Evolutionary conservation across 2,797 vertebrate species (phyloP).

Genomic region (Diglossa cyanea): DNA sequence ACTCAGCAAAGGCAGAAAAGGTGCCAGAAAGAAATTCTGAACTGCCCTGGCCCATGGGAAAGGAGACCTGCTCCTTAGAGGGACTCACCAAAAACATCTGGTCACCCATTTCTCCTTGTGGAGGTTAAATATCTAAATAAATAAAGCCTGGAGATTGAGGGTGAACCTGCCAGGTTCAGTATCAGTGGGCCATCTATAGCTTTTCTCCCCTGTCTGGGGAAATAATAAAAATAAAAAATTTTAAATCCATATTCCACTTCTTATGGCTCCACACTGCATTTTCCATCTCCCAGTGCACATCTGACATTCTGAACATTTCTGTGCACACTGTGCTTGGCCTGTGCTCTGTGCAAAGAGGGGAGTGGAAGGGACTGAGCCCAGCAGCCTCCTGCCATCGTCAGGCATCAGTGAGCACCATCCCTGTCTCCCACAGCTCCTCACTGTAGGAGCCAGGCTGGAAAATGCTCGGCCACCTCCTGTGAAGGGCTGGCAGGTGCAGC

Average conservation of each 20-base stretch:
- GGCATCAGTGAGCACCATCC: neutral
- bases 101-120: neutral
- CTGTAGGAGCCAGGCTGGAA: accelerated
- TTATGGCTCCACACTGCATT: neutral
- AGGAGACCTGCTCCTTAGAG: neutral
- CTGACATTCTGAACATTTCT: constrained; percentile 36
- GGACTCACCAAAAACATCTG: neutral
- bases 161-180: neutral
- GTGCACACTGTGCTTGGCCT: neutral
- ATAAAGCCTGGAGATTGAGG: neutral
- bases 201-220: neutral
- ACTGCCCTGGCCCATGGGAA: accelerated
- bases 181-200: neutral
- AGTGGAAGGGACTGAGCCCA: neutral
- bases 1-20: neutral
- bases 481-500: neutral
- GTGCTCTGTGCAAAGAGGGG: neutral
- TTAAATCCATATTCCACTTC: constrained; percentile 9
- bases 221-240: neutral
- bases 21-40: neutral
- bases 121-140: neutral
- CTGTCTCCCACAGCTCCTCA: accelerated
- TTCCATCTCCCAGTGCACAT: constrained; percentile 20
- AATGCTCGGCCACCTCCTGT: neutral
- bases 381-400: neutral